Conservation (phyloP, 2,797 vertebrate genomes). For the Chrosomus eos region DNA sequence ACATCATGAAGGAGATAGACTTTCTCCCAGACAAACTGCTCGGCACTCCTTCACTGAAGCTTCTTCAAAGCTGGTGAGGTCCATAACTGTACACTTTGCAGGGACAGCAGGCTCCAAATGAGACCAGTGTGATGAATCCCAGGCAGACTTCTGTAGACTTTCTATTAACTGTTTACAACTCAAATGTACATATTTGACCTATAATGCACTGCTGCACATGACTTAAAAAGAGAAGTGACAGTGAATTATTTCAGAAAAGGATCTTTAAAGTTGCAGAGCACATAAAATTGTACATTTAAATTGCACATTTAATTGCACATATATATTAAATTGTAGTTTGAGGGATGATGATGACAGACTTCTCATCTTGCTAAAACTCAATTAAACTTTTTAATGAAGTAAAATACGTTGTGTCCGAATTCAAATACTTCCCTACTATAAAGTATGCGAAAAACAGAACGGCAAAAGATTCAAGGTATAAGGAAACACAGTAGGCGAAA, state of each 20-base stretch:
- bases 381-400: background rate
- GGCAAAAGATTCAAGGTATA: no score
- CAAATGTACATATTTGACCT: background rate
- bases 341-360: background rate
- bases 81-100: background rate
- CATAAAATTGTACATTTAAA: background rate
- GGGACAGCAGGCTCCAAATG: background rate
- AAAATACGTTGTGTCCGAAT: background rate
- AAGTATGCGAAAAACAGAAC: no score
- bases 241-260: background rate
- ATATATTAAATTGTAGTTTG: background rate
- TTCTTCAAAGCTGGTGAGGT: conserved; percentile 89
- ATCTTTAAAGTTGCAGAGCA: background rate
- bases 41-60: conserved; percentile 88
- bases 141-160: background rate
- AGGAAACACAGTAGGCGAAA: no score
- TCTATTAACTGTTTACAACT: conserved; percentile 19
- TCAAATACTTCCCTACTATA: no score
- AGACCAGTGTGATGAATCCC: background rate
- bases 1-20: conserved; percentile 97
- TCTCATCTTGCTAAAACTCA: background rate
- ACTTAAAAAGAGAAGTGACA: background rate
- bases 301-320: no score
- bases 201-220: background rate
- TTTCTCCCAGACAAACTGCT: conserved; percentile 91